Evolutionary conservation across 2,797 vertebrate genomes (phyloP).

Genomic region (Adelosebastes latens): DNA sequence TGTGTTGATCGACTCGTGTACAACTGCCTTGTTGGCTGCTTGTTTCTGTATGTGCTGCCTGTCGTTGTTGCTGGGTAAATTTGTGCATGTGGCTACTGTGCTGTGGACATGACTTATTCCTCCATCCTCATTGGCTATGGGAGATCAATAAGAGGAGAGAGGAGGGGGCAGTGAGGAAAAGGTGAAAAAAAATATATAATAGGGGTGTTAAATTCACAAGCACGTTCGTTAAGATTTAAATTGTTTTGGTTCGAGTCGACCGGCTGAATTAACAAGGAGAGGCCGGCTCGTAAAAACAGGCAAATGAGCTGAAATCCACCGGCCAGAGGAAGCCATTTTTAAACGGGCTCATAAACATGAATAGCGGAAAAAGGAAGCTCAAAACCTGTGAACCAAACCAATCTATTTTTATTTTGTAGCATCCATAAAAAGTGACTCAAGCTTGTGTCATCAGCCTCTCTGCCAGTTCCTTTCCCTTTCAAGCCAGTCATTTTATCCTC

Average conservation of each 20-base stretch:
- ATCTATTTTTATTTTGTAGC: conserved; percentile 41
- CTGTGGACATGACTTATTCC: conserved; percentile 51
- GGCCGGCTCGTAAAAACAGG: conserved; percentile 23
- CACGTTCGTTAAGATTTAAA: conserved; percentile 27
- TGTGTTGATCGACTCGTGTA: background rate
- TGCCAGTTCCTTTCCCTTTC: conserved; percentile 20
- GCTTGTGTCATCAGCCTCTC: conserved; percentile 17
- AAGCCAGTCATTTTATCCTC: conserved; percentile 24
- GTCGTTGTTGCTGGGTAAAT: conserved; percentile 51
- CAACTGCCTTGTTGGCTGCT: conserved; percentile 21
- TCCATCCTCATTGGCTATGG: conserved; percentile 30
- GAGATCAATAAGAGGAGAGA: conserved; percentile 25
- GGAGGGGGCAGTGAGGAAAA: background rate
- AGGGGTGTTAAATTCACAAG: conserved; percentile 16
- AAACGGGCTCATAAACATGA: conserved; percentile 19
- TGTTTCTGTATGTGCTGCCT: conserved; percentile 38
- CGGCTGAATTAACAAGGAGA: conserved; percentile 24
- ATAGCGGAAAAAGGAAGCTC: background rate
- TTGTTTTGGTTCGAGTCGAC: conserved; percentile 40
- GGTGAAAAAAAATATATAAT: background rate
- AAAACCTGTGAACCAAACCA: conserved; percentile 6
- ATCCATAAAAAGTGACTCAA: conserved; percentile 19
- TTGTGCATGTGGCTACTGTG: conserved; percentile 65
- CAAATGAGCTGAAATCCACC: conserved; percentile 24
- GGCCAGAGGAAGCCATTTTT: background rate